phyloP scores from a whole-genome alignment of 2,888 invertebrate genomes.

The Meteorus cinctellus region DNA sequence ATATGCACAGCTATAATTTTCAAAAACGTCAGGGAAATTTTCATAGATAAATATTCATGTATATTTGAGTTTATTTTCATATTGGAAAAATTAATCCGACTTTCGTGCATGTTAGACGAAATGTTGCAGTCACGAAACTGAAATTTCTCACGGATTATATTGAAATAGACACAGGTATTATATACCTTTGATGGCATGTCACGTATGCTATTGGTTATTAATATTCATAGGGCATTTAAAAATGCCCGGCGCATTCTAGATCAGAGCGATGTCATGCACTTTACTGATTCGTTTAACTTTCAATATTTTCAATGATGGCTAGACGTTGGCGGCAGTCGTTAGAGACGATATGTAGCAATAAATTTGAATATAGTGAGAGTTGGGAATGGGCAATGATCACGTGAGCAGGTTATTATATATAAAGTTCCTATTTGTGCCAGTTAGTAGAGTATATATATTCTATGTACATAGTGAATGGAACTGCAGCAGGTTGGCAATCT shows the following conservation, averaged over 20 bases:
- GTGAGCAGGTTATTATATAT: conserved; percentile 21
- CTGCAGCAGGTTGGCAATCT: too few species aligned
- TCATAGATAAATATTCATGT: too few species aligned
- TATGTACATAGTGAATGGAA: too few species aligned
- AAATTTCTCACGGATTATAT: conserved; percentile 31
- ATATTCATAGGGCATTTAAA: conserved; percentile 60
- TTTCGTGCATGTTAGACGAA: conserved; percentile 30
- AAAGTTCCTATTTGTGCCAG: not conserved
- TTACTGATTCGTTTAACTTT: conserved; percentile 24
- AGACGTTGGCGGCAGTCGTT: conserved; percentile 31
- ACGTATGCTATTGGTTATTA: conserved; percentile 48
- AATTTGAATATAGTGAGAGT: conserved; percentile 5
- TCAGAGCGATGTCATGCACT: not conserved
- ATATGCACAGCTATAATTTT: not conserved
- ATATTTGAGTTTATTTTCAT: too few species aligned
- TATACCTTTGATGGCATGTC: conserved; percentile 25
- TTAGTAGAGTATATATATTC: too few species aligned
- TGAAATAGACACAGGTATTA: conserved; percentile 15
- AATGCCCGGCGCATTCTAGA: conserved; percentile 45
- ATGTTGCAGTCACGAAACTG: conserved; percentile 30
- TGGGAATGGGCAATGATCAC: conserved; percentile 32
- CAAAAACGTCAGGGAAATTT: not conserved
- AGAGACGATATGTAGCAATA: conserved; percentile 7
- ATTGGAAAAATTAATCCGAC: not conserved
- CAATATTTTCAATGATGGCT: conserved; percentile 3